Percentiles rank a stretch among this genome's conserved stretches.
Conservation (phyloP, 2,113 vertebrate genomes). For the Bufo bufo region DNA sequence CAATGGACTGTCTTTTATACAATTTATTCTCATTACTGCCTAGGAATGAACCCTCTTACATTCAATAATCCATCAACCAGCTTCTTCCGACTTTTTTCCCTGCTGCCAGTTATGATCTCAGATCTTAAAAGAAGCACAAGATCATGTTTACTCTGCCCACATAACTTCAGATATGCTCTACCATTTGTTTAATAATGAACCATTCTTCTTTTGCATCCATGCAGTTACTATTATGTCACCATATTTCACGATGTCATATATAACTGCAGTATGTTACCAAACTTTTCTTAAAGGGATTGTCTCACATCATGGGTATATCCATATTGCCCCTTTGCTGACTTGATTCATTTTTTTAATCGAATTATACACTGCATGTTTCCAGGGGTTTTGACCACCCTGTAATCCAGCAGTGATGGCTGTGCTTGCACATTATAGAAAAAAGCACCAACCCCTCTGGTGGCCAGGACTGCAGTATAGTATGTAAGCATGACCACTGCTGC, state of each 20-base stretch:
- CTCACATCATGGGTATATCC: too few species aligned
- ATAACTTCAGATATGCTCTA: neutral
- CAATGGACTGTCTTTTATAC: neutral
- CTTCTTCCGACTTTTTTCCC: neutral
- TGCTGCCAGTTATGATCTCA: neutral
- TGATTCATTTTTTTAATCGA: too few species aligned
- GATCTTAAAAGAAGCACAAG: neutral
- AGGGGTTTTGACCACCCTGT: too few species aligned
- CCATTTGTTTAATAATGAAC: conserved; percentile 28
- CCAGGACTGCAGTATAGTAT: too few species aligned
- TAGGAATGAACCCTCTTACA: neutral
- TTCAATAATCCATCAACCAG: too few species aligned
- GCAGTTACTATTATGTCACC: neutral
- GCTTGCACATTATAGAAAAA: too few species aligned
- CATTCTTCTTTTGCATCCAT: neutral
- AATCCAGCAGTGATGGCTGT: too few species aligned
- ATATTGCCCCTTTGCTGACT: too few species aligned
- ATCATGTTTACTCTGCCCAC: conserved; percentile 21
- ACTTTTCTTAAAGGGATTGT: too few species aligned
- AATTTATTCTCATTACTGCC: conserved; percentile 23
- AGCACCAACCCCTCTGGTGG: too few species aligned
- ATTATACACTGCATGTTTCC: too few species aligned
- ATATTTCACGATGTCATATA: neutral
- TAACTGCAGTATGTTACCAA: neutral
- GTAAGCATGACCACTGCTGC: too few species aligned